Base-by-base conservation (phyloP, 2,797 vertebrate genomes). In the Rachycentron canadum region DNA sequence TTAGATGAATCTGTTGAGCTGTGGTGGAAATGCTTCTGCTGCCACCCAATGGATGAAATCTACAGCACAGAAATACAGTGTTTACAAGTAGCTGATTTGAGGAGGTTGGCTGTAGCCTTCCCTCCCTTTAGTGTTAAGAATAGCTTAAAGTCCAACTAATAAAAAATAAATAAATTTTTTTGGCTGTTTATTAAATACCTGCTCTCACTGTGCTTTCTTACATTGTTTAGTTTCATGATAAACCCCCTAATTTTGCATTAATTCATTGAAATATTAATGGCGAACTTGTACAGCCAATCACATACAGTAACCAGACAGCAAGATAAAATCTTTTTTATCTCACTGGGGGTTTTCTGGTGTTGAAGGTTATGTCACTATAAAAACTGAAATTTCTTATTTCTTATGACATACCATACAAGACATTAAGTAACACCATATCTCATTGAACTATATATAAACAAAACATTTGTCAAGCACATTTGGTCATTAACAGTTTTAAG, bases 1-100 rank as follows among this genome's bases (percentile, higher is more conserved):
- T 62, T 8, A 55, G 8, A 23, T 16, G 0, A 52, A 25, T 65
- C 23, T 30, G 7, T 63, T 7, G 9, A 47, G 11, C 1, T 23
- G 23, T 2, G 19, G 25, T 65, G 2, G 4, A 57, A 68, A 62
- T 23, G 34, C 10, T 65, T 60, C 56, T 75, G 55, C 71, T 59
- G 69, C 67, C 69, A 71, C 66, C 69, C 11, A 74, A 71, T 73
- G 70, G 73, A n/a, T 26, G 9, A 64, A 53, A 60, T 50, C 0
- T 13, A 28, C 25, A 26, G 12, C n/a, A n/a, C 19, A 47, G 8
- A 23, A 10, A 16, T 17, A 40, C 13, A 43, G 41, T 43, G 17
- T 45, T 25, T 23, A 23, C 47, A 50, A 23, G 45, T 7, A 23
- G n/a, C 7, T 45, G 17, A 45, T 19, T 45, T 45, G 16, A n/a